These are phyloP conservation scores for Grapholita molesta DNA, from an alignment of 1,140 invertebrate species.

Conservation along the genomic window DNA sequence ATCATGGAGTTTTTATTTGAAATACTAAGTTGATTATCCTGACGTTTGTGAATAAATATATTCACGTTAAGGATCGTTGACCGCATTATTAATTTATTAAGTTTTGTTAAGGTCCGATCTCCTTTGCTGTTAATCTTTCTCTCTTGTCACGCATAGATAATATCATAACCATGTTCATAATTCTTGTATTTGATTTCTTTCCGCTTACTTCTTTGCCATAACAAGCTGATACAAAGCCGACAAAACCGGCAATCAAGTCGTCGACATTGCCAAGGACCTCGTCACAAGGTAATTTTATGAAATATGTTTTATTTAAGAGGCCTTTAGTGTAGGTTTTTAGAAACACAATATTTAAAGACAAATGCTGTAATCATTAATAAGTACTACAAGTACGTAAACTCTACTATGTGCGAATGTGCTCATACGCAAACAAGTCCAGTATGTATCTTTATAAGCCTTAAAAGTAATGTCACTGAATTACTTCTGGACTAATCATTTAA, in stretches of 20 bases:
- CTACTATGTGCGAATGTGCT: too few species aligned
- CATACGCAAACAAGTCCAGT: too few species aligned
- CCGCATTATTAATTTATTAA: background rate
- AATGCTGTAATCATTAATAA: too few species aligned
- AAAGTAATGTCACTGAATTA: too few species aligned
- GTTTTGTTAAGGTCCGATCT: constrained; percentile 12
- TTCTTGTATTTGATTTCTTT: constrained; percentile 76
- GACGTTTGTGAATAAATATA: background rate
- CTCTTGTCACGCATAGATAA: constrained; percentile 58
- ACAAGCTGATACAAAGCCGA: constrained; percentile 93
- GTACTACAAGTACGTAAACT: too few species aligned
- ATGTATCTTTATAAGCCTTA: too few species aligned
- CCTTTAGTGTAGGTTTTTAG: background rate
- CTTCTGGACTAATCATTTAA: too few species aligned
- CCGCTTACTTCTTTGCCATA: constrained; percentile 77
- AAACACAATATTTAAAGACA: background rate
- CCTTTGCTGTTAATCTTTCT: constrained; percentile 31
- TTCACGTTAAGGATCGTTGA: background rate
- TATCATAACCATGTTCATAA: constrained; percentile 74
- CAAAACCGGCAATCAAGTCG: constrained; percentile 96
- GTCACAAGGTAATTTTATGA: constrained; percentile 89
- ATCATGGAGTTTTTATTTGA: background rate
- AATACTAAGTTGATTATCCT: background rate
- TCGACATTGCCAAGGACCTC: constrained; percentile 94
- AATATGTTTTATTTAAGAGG: constrained; percentile 28